Evolutionary conservation across 2,888 invertebrate genomes (phyloP), one percentile per base, ranked within the genome.

Genomic region (Venusia cambrica): DNA sequence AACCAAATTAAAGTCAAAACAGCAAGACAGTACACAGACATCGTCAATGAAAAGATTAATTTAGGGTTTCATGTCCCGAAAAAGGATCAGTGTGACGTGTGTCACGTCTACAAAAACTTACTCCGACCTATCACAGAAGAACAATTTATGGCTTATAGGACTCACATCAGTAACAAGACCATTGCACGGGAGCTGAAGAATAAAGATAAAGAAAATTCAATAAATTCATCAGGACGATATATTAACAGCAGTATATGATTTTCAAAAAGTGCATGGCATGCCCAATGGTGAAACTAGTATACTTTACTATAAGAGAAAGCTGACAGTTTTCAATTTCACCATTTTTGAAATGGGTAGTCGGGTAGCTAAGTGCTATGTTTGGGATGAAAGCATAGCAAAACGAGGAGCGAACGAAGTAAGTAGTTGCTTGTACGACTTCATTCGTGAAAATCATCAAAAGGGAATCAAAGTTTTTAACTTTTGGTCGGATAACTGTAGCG

Each of bases 201-300:
- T 25, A 41, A 33, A 32, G 41, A 33, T 30, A 41, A 41, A 33
- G 37, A 41, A 28, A 32, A 36, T 15, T 11, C 37, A 42, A 29
- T n/a, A n/a, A n/a, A n/a, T n/a, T n/a, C n/a, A n/a, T n/a, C n/a
- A n/a, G n/a, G n/a, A n/a, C n/a, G n/a, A n/a, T n/a, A n/a, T n/a
- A n/a, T n/a, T n/a, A n/a, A n/a, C n/a, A n/a, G n/a, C n/a, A n/a
- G n/a, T n/a, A n/a, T n/a, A n/a, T n/a, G 38, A 37, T 41, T 41
- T 41, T 37, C 36, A 41, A 37, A 42, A 42, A 37, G 42, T 38
- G 20, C 42, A 42, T 30, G 38, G 34, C 16, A 34, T 34, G 33
- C 28, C n/a, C n/a, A n/a, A n/a, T n/a, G 15, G 16, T 4, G 16
- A 26, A 7, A 15, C 10, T 2, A 16, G 26, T n/a, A n/a, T 16